Base-by-base conservation (phyloP, 2,888 invertebrate species). In the Drosophila peninsularis region DNA sequence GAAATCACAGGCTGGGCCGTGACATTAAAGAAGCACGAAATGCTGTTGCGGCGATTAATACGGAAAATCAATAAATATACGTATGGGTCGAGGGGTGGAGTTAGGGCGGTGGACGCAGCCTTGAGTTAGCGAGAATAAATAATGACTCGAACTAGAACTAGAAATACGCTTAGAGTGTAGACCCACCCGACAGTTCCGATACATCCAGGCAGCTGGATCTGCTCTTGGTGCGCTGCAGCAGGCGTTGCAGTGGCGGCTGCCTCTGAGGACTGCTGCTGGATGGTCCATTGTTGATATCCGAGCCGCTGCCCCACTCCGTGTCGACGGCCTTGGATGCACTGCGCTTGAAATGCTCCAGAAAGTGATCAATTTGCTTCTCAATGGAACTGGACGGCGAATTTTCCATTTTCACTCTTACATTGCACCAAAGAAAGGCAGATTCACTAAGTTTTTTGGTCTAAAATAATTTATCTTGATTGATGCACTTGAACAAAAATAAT, bases 331-430 rank as follows among this genome's bases (percentile, higher is more conserved):
- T 95, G 62, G 96, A 96, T 82, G 96, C 96, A 93, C 96, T 96
- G 78, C 95, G 94, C 91, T 96, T 96, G 91, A 96, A 96, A 91
- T 96, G 96, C 93, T 96, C 96, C 92, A 96, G 93, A 93, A 96
- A 96, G 93, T 95, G 95, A 94, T 96, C 96, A 93, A 96, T 96
- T 94, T 96, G 96, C 89, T 95, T 96, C 93, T 96, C 96, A 92
- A 96, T 95, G 83, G 94, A 96, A 79, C 95, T 94, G 58, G 91
- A 90, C 85, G 95, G 95, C 78, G 95, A 95, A 85, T 79, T 91
- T 78, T 92, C 92, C 92, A 92, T 92, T 55, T 63, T 79, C 41
- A 74, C 41, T 50, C 27, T 32, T 27, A 61, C 75, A 78, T 74
- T 32, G 27, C 45, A 45, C 24, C 21, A 14, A 24, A 44, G 24